phyloP scores from a whole-genome alignment of 2,113 vertebrate genomes.

The Oreochromis aureus region DNA sequence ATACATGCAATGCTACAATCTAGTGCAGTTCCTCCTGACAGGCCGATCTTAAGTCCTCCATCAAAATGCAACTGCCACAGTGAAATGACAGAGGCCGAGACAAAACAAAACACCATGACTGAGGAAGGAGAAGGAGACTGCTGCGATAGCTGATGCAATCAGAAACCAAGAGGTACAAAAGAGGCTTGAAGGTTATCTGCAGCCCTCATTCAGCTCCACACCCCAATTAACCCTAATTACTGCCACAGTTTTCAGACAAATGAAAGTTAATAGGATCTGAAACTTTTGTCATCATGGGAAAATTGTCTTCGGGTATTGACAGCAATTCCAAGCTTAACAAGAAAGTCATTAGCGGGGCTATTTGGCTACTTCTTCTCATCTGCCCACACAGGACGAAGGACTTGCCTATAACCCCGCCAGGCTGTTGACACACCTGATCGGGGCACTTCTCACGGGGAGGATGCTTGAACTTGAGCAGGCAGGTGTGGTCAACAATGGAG shows the following conservation, averaged over 20 bases:
- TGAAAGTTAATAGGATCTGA: constrained; percentile 58
- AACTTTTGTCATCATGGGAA: constrained; percentile 60
- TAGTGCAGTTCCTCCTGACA: not conserved
- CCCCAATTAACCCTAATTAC: constrained; percentile 70
- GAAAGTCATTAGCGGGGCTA: constrained; percentile 52
- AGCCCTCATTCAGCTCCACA: constrained; percentile 44
- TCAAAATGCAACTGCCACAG: constrained; percentile 22
- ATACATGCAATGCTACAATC: constrained; percentile 21
- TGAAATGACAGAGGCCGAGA: constrained; percentile 6
- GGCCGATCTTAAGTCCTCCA: constrained; percentile 7
- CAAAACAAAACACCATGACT: not conserved
- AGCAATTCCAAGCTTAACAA: constrained; percentile 54
- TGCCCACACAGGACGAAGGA: constrained; percentile 55
- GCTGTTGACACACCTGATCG: constrained; percentile 50
- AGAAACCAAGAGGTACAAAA: constrained; percentile 34
- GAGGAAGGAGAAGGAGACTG: constrained; percentile 7
- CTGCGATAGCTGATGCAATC: constrained; percentile 44
- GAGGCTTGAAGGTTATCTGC: constrained; percentile 58
- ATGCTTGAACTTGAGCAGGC: constrained; percentile 46
- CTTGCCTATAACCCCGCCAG: constrained; percentile 31
- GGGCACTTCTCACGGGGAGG: constrained; percentile 26
- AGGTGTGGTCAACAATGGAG: constrained; percentile 48
- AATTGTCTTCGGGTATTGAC: constrained; percentile 51
- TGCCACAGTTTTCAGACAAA: constrained; percentile 39
- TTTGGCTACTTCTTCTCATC: constrained; percentile 52